Conservation (phyloP, 2,888 invertebrate genomes). For the Choristoneura rosaceana region DNA sequence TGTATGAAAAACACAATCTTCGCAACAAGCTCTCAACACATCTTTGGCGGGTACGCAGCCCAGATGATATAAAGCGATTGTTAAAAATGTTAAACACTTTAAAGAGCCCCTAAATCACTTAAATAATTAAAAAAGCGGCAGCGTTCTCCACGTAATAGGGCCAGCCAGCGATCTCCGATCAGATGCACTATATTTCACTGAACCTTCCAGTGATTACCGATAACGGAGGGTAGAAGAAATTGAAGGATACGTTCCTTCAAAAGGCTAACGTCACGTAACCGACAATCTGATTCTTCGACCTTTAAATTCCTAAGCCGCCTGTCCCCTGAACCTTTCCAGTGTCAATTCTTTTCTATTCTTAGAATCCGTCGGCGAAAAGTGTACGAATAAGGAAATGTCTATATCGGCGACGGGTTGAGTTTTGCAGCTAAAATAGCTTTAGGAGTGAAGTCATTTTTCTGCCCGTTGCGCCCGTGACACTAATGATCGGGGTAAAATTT, state of each 20-base stretch:
- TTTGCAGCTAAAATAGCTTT: conserved; percentile 11
- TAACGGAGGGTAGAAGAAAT: conserved; percentile 22
- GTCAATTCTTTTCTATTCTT: conserved; percentile 41
- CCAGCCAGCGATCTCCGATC: conserved; percentile 7
- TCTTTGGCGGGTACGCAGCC: no score
- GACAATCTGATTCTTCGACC: conserved; percentile 29
- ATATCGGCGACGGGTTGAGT: conserved; percentile 6
- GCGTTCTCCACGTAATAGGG: not conserved
- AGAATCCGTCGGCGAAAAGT: conserved; percentile 11
- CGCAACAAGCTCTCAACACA: no score
- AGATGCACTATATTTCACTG: conserved; percentile 35
- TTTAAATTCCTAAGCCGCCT: conserved; percentile 33
- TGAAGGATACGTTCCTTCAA: conserved; percentile 19
- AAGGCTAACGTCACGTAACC: conserved; percentile 32
- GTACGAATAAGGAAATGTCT: conserved; percentile 22
- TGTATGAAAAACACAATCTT: no score
- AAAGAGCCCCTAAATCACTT: no score
- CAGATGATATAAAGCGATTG: no score
- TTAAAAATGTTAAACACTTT: no score
- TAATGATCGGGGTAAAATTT: conserved; percentile 25
- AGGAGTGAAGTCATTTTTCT: conserved; percentile 29
- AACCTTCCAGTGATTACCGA: conserved; percentile 24
- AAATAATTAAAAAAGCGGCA: no score
- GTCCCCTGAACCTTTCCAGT: conserved; percentile 27
- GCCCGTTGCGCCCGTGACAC: conserved; percentile 23